Base-by-base conservation (phyloP, 2,113 vertebrate genomes). In the Pelecanoides urinatrix region DNA sequence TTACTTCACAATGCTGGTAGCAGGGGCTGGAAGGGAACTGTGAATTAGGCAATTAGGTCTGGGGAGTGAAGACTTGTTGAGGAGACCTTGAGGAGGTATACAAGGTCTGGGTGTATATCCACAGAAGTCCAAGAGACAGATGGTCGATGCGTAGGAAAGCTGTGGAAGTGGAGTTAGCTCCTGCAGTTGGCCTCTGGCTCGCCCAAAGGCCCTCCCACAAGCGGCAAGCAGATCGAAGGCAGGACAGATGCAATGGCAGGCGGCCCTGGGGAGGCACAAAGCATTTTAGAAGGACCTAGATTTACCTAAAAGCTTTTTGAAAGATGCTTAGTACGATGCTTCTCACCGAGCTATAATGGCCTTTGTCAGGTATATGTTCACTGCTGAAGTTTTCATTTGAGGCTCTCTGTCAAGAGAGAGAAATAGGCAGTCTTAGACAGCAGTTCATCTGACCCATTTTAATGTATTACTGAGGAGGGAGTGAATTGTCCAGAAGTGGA, bases 151-250 rank as follows among this genome's bases (percentile, higher is more conserved):
- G 3, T 9, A 45, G 36, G 59, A 73, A 68, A 91, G n/a, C 9
- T 26, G 12, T 16, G 50, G 21, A 53, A 59, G n/a, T 5, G 30
- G 23, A 59, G 5, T 38, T 16, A 45, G 38, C 12, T 75, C 27
- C 56, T 83, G 76, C 52, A 66, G 22, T 14, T 61, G 67, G 62
- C 62, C 47, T 42, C 2, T 2, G 44, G 40, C 27, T 84, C 3
- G 1, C 40, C 45, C 0, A 0, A 38, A 56, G 26, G 23, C 22
- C 30, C 16, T 67, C 6, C 44, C 14, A 5, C 36, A 44, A 72
- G 47, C 0, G 4, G 40, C 59, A 49, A 70, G 45, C 27, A 75
- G 67, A 53, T 8, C 1, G 8, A 59, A 62, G 25, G 52, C 32
- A 65, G 40, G 45, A 58, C 1, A 18, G 78, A 66, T 53, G 67